Base-by-base conservation (phyloP, 2,888 invertebrate species). In the Agrilus biguttatus region DNA sequence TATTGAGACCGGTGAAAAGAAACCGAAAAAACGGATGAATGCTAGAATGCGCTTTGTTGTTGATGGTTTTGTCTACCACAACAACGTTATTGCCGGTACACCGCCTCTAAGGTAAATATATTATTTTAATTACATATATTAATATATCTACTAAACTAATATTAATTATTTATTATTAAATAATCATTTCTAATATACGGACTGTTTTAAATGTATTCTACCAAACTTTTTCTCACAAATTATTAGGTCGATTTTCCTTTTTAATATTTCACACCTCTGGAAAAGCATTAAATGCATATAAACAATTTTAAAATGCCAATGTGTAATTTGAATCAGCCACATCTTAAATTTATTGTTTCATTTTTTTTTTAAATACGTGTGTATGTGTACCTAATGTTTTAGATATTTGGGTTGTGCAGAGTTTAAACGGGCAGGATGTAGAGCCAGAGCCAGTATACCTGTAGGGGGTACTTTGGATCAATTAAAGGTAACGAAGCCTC, bases 51-150 rank as follows among this genome's bases (percentile, higher is more conserved):
- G 55, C 48, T 59, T 56, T 46, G 53, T 61, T 39, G 49, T 51
- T 45, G 53, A 58, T 46, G 61, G 61, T 49, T 61, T 58, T 52
- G 56, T 60, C 33, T 61, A 61, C 52, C 58, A 61, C 47, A 57
- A 53, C 48, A 61, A 60, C 49, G 53, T 58, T 36, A 51, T 60
- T 41, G 51, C 57, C 39, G 60, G 59, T 41, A 47, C 51, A 36
- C 58, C 61, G 37, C 58, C 59, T 28, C 49, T 58, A 53, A 57
- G 60, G 61, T 61, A 60, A 59, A 51, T 58, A 51, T 43, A 21
- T 5, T 36, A 14, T 1, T 21, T 33, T 34, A 36, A 13, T 17
- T 21, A 33, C 3, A n/a, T n/a, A n/a, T n/a, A n/a, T n/a, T n/a
- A n/a, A n/a, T n/a, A n/a, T n/a, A n/a, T n/a, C n/a, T n/a, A n/a